Evolutionary conservation across 2,113 vertebrate genomes (phyloP).

Genomic region (Hyaena hyaena): DNA sequence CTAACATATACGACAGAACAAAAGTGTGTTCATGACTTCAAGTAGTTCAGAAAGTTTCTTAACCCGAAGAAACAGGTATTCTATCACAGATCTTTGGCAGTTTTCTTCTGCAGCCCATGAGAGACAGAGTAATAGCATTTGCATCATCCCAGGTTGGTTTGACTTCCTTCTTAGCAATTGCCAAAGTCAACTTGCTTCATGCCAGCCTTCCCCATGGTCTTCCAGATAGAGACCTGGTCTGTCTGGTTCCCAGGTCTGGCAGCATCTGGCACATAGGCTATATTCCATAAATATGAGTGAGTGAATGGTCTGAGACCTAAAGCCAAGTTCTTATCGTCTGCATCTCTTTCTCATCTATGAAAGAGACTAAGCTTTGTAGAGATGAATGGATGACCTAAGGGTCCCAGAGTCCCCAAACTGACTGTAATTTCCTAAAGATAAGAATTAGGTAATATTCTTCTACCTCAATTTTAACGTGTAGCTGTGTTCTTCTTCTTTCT

Average conservation of each 20-base stretch:
- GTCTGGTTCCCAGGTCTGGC: not conserved
- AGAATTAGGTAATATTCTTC: not conserved
- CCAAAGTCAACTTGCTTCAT: not conserved
- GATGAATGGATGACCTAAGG: not conserved
- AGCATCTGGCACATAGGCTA: not conserved
- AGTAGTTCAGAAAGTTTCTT: not conserved
- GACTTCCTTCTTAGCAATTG: slow-evolving; percentile 16
- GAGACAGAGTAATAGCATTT: not conserved
- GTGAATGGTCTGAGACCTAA: not conserved
- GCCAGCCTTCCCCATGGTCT: not conserved
- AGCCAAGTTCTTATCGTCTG: not conserved
- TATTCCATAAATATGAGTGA: not conserved
- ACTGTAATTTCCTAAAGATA: slow-evolving; percentile 14
- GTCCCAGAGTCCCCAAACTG: not conserved
- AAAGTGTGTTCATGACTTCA: not conserved
- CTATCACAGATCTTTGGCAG: not conserved
- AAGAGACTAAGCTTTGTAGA: not conserved
- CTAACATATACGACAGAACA: not conserved
- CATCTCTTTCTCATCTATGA: not conserved
- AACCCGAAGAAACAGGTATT: not conserved
- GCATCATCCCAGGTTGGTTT: not conserved
- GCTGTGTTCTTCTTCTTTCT: not conserved
- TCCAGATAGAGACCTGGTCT: not conserved
- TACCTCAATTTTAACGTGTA: not conserved
- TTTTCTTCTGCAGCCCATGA: not conserved